Percentiles rank a stretch among this genome's conserved stretches.
Conservation (phyloP, 2,888 invertebrate species). For the Rhagonycha fulva region DNA sequence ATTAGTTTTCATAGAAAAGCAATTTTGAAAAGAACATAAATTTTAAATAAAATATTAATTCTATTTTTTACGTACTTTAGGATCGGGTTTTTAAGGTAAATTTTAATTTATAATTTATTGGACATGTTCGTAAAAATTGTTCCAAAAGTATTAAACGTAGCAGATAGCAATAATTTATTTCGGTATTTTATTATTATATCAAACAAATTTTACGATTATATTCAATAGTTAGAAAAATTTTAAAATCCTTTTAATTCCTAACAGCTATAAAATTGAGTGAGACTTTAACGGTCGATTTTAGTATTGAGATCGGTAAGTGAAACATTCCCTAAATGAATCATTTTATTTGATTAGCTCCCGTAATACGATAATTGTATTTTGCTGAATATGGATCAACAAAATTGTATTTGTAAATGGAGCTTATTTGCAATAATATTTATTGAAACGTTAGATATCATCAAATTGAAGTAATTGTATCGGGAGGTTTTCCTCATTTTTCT, state of each 20-base stretch:
- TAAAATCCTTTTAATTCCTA: neutral
- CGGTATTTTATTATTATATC: neutral
- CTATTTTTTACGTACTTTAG: neutral
- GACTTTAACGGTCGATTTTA: neutral
- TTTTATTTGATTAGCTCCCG: neutral
- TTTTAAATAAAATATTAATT: slow-evolving; percentile 24
- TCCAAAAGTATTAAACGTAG: neutral
- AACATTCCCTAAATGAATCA: neutral
- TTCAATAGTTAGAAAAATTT: neutral
- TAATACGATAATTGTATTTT: neutral
- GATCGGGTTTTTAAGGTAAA: slow-evolving; percentile 3
- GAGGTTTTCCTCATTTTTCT: neutral
- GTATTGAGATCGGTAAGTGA: neutral
- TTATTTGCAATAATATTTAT: neutral
- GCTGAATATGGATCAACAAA: neutral
- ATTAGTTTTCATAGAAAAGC: slow-evolving; percentile 18
- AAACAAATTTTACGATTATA: neutral
- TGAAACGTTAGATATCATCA: neutral
- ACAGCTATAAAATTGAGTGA: neutral
- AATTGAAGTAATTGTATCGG: neutral
- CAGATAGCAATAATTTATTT: neutral
- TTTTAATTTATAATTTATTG: slow-evolving; percentile 24
- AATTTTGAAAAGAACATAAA: slow-evolving; percentile 16
- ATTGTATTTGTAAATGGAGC: neutral
- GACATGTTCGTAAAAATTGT: slow-evolving; percentile 11